These are phyloP conservation scores for Gerris lacustris DNA, from an alignment of 2,888 invertebrate species.

Conservation along the genomic window DNA sequence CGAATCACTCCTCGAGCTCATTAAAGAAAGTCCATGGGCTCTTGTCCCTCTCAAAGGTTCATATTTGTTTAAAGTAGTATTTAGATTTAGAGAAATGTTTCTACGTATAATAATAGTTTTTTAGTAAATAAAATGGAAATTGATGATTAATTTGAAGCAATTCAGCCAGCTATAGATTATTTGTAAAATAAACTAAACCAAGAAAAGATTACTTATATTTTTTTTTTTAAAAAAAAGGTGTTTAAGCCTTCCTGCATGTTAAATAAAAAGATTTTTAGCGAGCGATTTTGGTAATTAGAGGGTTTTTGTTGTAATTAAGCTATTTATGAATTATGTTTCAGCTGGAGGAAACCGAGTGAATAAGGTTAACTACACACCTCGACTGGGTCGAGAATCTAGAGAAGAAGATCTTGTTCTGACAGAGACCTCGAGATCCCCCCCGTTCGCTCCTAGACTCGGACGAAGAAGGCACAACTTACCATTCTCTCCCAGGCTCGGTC, in stretches of 20 bases:
- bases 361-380: conserved; percentile 12
- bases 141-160: no score
- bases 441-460: conserved; percentile 35
- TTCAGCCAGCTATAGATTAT: no score
- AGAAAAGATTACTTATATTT: no score
- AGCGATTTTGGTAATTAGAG: no score
- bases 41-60: background rate
- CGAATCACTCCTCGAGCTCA: background rate
- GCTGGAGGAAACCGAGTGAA: conserved; percentile 5
- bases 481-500: conserved; percentile 32
- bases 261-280: no score
- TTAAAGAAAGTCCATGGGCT: background rate
- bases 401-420: conserved; percentile 20
- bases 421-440: conserved; percentile 33
- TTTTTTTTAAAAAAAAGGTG: no score
- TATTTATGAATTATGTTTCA: background rate
- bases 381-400: conserved; percentile 18
- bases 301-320: no score
- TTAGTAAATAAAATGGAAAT: no score
- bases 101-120: no score
- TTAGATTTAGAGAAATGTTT: background rate
- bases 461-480: conserved; percentile 30
- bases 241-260: no score
- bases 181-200: no score
- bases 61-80: background rate